Conservation (phyloP, 2,888 invertebrate genomes). For the Brachynemurus nebulosus region DNA sequence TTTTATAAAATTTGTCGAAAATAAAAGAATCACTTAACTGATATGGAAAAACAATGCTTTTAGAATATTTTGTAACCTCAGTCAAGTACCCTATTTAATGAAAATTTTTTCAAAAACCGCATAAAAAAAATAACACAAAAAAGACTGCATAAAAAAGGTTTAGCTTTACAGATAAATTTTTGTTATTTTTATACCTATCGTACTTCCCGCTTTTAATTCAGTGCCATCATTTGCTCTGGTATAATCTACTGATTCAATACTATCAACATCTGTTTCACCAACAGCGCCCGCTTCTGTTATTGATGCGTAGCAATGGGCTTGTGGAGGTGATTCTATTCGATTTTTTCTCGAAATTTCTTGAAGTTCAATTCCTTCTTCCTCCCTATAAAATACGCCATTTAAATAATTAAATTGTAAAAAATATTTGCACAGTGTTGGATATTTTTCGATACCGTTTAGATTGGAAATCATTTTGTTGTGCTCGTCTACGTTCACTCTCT, state of each 20-base stretch:
- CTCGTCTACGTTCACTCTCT: conserved; percentile 34
- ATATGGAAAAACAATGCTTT: no score
- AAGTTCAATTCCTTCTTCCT: conserved; percentile 73
- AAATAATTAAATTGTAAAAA: conserved; percentile 3
- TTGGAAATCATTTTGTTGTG: conserved; percentile 19
- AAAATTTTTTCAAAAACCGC: no score
- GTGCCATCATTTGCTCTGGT: conserved; percentile 21
- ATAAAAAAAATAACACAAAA: no score
- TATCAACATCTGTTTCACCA: conserved; percentile 27
- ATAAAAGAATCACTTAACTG: no score
- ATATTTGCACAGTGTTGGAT: neutral
- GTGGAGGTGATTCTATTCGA: conserved; percentile 34
- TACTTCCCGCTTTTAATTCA: conserved; percentile 32
- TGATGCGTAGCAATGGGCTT: conserved; percentile 50
- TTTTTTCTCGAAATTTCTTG: conserved; percentile 44
- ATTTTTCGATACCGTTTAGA: conserved; percentile 12
- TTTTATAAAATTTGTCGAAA: no score
- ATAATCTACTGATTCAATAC: conserved; percentile 31
- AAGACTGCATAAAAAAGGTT: no score
- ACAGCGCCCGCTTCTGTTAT: conserved; percentile 21
- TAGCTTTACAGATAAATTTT: no score
- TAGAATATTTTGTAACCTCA: no score
- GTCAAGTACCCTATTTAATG: no score
- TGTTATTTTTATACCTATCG: conserved; percentile 53
- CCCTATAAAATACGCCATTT: conserved; percentile 32